These are phyloP conservation scores for Bufo bufo DNA, from an alignment of 2,113 vertebrate species.

Conservation along the genomic window DNA sequence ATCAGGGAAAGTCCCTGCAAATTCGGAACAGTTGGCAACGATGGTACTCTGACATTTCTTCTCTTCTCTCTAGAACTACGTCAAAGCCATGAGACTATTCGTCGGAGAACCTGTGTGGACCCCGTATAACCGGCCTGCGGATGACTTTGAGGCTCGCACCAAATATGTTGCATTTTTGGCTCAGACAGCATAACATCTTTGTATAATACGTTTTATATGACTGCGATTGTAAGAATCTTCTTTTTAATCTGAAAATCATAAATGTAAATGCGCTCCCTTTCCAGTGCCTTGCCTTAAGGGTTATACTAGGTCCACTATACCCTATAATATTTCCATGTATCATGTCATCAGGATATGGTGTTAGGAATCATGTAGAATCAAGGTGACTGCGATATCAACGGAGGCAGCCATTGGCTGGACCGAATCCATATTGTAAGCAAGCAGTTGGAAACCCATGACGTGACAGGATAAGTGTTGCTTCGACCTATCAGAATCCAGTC, in stretches of 20 bases:
- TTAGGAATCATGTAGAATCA: no score
- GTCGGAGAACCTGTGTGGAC: slow-evolving; percentile 92
- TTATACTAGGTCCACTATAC: background rate
- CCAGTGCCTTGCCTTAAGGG: background rate
- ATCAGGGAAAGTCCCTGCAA: no score
- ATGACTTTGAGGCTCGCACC: slow-evolving; percentile 78
- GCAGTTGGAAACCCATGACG: no score
- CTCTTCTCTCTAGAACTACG: slow-evolving; percentile 79
- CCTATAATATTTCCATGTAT: no score
- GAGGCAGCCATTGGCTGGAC: no score
- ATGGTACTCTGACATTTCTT: background rate
- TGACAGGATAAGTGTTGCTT: no score
- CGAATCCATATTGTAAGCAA: no score
- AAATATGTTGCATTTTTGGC: slow-evolving; percentile 74
- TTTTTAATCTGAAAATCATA: background rate
- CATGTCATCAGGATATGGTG: no score
- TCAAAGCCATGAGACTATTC: slow-evolving; percentile 94
- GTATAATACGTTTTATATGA: background rate
- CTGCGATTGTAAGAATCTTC: background rate
- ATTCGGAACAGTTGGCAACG: background rate
- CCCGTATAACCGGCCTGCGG: slow-evolving; percentile 85
- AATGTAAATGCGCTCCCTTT: background rate
- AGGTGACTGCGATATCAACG: no score
- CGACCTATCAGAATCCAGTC: no score
- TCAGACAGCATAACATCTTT: slow-evolving; percentile 41